These are phyloP conservation scores for Diadegma fenestrale DNA, from an alignment of 2,888 invertebrate species.

Conservation along the genomic window DNA sequence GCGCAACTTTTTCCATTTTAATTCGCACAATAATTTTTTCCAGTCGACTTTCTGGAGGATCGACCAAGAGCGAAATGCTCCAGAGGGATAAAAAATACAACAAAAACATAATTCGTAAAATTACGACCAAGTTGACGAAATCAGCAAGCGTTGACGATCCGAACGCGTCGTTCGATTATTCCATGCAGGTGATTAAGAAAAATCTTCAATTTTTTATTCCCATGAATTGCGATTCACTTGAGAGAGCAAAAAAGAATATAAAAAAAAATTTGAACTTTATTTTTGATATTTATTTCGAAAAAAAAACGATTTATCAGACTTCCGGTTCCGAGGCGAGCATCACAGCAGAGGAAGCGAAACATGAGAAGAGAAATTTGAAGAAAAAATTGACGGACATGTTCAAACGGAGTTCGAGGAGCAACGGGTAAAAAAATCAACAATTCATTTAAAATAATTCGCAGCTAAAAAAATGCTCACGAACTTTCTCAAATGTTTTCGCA, in stretches of 20 bases:
- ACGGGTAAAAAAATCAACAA: constrained; percentile 72
- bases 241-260: no score
- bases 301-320: constrained; percentile 72
- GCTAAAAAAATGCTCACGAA: not conserved
- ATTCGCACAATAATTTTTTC: constrained; percentile 47
- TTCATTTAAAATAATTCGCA: not conserved
- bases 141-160: constrained; percentile 92
- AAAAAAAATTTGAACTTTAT: not conserved
- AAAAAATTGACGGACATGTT: constrained; percentile 94
- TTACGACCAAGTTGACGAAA: constrained; percentile 93
- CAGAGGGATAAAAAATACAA: constrained; percentile 92
- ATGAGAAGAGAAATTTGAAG: constrained; percentile 90
- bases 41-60: constrained; percentile 93
- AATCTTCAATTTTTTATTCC: not conserved
- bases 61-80: constrained; percentile 93
- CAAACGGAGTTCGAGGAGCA: constrained; percentile 86
- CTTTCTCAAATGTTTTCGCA: not conserved
- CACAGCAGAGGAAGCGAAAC: constrained; percentile 76
- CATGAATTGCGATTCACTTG: not conserved
- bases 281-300: constrained; percentile 32
- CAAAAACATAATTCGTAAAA: constrained; percentile 93
- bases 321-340: constrained; percentile 83
- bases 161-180: constrained; percentile 81
- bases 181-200: constrained; percentile 78
- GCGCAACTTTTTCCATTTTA: constrained; percentile 13